A percentile compares a stretch with the other conserved stretches of the same genome.
These are phyloP conservation scores for Acanthochromis polyacanthus DNA, from an alignment of 2,113 vertebrate species.

Conservation along the genomic window DNA sequence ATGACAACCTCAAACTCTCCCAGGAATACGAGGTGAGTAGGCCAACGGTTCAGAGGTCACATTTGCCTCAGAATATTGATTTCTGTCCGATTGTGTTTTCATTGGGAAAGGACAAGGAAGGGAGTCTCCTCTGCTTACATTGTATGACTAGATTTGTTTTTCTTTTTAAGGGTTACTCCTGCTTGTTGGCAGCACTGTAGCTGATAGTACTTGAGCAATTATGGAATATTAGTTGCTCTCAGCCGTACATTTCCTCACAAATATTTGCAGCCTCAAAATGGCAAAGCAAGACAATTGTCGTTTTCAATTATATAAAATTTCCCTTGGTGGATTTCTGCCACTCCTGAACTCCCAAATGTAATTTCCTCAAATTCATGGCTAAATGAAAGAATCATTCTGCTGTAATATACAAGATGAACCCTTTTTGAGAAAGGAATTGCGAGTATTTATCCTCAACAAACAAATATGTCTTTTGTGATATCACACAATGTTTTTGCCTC, in stretches of 20 bases:
- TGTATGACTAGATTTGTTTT: neutral
- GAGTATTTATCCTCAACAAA: neutral
- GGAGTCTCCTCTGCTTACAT: neutral
- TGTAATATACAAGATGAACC: constrained; percentile 14
- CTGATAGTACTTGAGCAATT: constrained; percentile 16
- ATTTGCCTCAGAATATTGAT: constrained; percentile 39
- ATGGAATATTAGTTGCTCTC: constrained; percentile 6
- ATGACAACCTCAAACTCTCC: constrained; percentile 98
- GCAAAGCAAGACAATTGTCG: constrained; percentile 31
- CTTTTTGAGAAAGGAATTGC: neutral
- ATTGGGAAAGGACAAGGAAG: neutral
- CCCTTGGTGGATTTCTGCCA: neutral
- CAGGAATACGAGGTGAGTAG: constrained; percentile 97
- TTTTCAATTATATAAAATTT: constrained; percentile 34
- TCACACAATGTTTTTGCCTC: neutral
- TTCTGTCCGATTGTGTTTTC: constrained; percentile 60
- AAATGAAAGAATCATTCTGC: constrained; percentile 14
- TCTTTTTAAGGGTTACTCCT: neutral
- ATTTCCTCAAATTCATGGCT: constrained; percentile 10
- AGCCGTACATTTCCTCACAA: constrained; percentile 15
- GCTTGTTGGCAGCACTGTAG: constrained; percentile 13
- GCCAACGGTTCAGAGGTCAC: constrained; percentile 26
- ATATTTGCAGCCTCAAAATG: constrained; percentile 11
- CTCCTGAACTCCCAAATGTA: constrained; percentile 7
- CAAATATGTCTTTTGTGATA: neutral